A percentile compares a stretch with the other conserved stretches of the same genome.
These are phyloP conservation scores for Ichneumon xanthorius DNA, from an alignment of 2,888 invertebrate species.

Conservation along the genomic window DNA sequence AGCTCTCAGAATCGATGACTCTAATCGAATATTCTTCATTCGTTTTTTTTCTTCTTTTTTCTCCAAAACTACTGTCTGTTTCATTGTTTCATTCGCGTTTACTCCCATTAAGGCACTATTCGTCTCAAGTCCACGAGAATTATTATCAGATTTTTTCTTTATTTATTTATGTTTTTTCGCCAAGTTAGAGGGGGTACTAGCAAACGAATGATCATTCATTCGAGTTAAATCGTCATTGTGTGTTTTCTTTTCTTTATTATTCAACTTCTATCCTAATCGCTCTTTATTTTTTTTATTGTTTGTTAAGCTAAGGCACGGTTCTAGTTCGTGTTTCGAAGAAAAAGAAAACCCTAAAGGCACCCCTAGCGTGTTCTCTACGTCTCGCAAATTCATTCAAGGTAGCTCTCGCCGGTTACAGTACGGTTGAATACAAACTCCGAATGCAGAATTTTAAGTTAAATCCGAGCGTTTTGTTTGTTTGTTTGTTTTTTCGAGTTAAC, in stretches of 20 bases:
- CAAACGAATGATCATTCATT: slow-evolving; percentile 64
- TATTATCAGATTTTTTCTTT: slow-evolving; percentile 48
- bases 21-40: slow-evolving; percentile 22
- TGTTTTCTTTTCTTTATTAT: slow-evolving; percentile 65
- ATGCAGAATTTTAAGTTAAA: slow-evolving; percentile 45
- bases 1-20: slow-evolving; percentile 32
- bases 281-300: slow-evolving; percentile 40
- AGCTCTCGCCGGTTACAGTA: slow-evolving; percentile 47
- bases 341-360: slow-evolving; percentile 80
- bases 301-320: slow-evolving; percentile 82
- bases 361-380: slow-evolving; percentile 71
- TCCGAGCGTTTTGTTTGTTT: slow-evolving; percentile 32
- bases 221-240: slow-evolving; percentile 59
- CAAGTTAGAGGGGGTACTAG: slow-evolving; percentile 42
- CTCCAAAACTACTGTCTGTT: slow-evolving; percentile 32
- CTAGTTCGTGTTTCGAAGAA: slow-evolving; percentile 73
- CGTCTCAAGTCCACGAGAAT: slow-evolving; percentile 66
- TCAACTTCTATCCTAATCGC: slow-evolving; percentile 41
- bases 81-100: slow-evolving; percentile 30
- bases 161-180: slow-evolving; percentile 32
- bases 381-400: slow-evolving; percentile 40
- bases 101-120: slow-evolving; percentile 70
- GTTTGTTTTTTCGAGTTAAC: not conserved
- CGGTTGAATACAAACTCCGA: slow-evolving; percentile 54
- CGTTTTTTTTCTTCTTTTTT: slow-evolving; percentile 40